Base-by-base conservation (phyloP, 2,888 invertebrate genomes). In the Diaprepes abbreviatus region DNA sequence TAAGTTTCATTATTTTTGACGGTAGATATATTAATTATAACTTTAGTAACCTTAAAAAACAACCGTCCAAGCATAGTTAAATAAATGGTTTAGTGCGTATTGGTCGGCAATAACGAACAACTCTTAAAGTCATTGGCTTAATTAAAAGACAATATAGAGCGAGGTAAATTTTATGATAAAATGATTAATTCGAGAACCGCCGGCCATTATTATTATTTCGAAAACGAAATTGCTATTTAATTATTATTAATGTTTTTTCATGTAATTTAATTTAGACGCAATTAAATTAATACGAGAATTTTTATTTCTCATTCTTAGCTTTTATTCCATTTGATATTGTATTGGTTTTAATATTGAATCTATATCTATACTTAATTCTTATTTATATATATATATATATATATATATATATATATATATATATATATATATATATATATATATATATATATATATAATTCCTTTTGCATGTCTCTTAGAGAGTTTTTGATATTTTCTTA, bases 201-300 rank as follows among this genome's bases (percentile, higher is more conserved):
- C 40, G 71, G 74, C 60, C 60, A 70, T 74, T 74, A 64, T 24
- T 24, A 24, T 72, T 73, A 71, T 66, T 73, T 74, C 72, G 67
- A 70, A 76, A 75, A 73, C 66, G 54, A 73, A 78, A 79, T 77
- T 76, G 76, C 73, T 74, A 74, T 78, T 79, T 78, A 77, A 80
- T 79, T 76, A 78, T 76, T 76, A 78, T 76, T 78, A 79, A 78
- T 77, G 78, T 73, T 55, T 75, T 33, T 77, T 76, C 77, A 77
- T 73, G 80, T 81, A 82, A 82, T 82, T 80, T 78, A 79, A 81
- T 82, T 82, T 81, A 80, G 78, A 75, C 77, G 72, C 78, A 76
- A 82, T 81, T 82, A 81, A 78, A 76, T 78, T 76, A 79, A 81
- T 81, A 50, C 48, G 14, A 14, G 6, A 16, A 9, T 28, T 80